phyloP scores from a whole-genome alignment of 1,140 invertebrate species.

The Chelonus insularis region DNA sequence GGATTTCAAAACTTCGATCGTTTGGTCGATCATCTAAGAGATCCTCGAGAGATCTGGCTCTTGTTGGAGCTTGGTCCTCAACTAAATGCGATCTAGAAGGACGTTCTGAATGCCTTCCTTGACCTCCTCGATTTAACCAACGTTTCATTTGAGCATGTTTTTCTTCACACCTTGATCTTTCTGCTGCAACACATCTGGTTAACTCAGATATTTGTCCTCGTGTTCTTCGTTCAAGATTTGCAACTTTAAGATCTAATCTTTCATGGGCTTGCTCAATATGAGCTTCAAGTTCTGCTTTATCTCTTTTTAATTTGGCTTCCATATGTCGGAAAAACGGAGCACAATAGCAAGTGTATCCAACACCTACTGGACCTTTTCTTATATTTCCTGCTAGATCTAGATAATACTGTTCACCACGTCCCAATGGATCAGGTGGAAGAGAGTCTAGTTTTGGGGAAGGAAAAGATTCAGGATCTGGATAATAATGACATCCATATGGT shows the following conservation, averaged over 20 bases:
- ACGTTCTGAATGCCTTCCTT: constrained; percentile 65
- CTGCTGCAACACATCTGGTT: constrained; percentile 66
- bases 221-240: constrained; percentile 77
- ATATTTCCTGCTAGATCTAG: constrained; percentile 95
- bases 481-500: constrained; percentile 88
- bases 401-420: constrained; percentile 91
- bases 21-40: constrained; percentile 53
- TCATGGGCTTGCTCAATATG: constrained; percentile 82
- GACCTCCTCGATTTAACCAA: constrained; percentile 65
- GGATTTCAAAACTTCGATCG: constrained; percentile 45
- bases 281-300: constrained; percentile 82
- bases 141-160: constrained; percentile 70
- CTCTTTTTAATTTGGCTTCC: constrained; percentile 81
- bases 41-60: constrained; percentile 49
- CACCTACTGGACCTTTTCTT: constrained; percentile 88
- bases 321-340: constrained; percentile 83
- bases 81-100: constrained; percentile 47
- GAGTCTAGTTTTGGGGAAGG: constrained; percentile 83
- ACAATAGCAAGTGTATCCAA: constrained; percentile 83
- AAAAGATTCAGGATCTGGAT: constrained; percentile 79
- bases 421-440: constrained; percentile 81
- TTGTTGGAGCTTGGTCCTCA: constrained; percentile 30
- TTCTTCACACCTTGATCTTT: constrained; percentile 67
- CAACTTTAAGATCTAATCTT: constrained; percentile 78
- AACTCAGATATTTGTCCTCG: constrained; percentile 76